Base-by-base conservation (phyloP, 1,140 invertebrate genomes). In the Pomacea maculata region DNA sequence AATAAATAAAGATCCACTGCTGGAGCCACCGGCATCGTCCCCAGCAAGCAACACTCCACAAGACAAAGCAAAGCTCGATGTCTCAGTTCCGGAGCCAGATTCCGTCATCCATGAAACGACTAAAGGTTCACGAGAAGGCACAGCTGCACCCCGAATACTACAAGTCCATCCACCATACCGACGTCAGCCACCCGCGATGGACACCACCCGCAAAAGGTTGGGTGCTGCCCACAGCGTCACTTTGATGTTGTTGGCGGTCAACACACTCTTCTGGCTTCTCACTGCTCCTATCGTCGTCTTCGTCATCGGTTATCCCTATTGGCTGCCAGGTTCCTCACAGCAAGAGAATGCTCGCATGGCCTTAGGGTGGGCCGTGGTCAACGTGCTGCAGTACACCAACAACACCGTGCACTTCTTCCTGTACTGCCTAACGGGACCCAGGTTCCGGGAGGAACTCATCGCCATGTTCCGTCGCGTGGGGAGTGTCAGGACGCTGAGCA, bases 361-460 rank as follows among this genome's bases (percentile, higher is more conserved):
- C 55, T 75, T 90, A 14, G 82, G 82, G 10, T 89, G 87, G 87
- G 83, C 85, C n/a, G 70, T 90, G 25, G 86, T 86, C 4, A 89
- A 88, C 74, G 85, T 89, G 79, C 79, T 90, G 9, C 87, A 89
- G 79, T 90, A 89, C 77, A 79, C 85, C 7, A 90, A 90, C 79
- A 87, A 90, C 72, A 79, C 88, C 15, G 82, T 87, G 17, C 89
- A 90, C 84, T 89, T 90, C 82, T 86, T 89, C 78, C 77, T 90
- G 15, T 90, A 89, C 79, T 89, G 86, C 82, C 81, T 89, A 19
- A 89, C 87, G 0, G 87, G 87, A 17, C 86, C 86, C 8, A 83
- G 81, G 70, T 90, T 90, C 65, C 74, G 89, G 63, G 77, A 80
- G 52, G 86, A 86, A 81, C 75, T 88, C 14, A 4, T 34, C 9